Evolutionary conservation across 2,888 invertebrate genomes (phyloP).

Genomic region (Melolontha melolontha): DNA sequence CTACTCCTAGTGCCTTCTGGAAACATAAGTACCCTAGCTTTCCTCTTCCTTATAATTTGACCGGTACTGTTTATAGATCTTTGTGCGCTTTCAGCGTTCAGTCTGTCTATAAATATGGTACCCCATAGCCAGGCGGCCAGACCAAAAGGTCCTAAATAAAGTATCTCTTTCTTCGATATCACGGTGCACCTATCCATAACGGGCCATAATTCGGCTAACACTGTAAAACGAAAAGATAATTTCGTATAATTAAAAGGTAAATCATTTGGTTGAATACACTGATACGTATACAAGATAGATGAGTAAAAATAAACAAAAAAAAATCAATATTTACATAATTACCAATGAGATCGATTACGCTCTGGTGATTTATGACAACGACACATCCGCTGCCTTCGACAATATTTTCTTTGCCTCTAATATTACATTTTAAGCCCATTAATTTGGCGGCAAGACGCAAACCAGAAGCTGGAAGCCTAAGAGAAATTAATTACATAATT

Average conservation of each 20-base stretch:
- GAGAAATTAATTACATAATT: constrained; percentile 42
- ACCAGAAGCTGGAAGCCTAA: constrained; percentile 78
- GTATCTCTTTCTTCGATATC: constrained; percentile 85
- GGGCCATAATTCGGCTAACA: constrained; percentile 85
- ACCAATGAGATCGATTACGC: constrained; percentile 87
- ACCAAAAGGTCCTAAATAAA: constrained; percentile 87
- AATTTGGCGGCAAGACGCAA: constrained; percentile 68
- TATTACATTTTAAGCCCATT: constrained; percentile 77
- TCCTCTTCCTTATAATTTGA: constrained; percentile 73
- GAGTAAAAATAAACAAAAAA: constrained; percentile 21
- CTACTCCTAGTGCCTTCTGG: constrained; percentile 93
- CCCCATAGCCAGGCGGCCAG: constrained; percentile 89
- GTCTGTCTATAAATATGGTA: constrained; percentile 87
- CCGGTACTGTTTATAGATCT: constrained; percentile 80
- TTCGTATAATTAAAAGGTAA: background rate
- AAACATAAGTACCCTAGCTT: constrained; percentile 86
- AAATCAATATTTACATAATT: constrained; percentile 56
- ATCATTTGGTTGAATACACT: too few relatives aligned
- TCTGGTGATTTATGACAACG: constrained; percentile 90
- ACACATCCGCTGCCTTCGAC: constrained; percentile 81
- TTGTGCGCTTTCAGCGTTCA: constrained; percentile 77
- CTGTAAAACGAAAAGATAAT: constrained; percentile 62
- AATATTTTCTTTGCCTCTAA: constrained; percentile 83
- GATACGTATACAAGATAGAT: background rate
- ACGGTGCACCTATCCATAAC: constrained; percentile 83